Conservation (phyloP, 2,888 invertebrate genomes). For the Cryptocephalus primarius region DNA sequence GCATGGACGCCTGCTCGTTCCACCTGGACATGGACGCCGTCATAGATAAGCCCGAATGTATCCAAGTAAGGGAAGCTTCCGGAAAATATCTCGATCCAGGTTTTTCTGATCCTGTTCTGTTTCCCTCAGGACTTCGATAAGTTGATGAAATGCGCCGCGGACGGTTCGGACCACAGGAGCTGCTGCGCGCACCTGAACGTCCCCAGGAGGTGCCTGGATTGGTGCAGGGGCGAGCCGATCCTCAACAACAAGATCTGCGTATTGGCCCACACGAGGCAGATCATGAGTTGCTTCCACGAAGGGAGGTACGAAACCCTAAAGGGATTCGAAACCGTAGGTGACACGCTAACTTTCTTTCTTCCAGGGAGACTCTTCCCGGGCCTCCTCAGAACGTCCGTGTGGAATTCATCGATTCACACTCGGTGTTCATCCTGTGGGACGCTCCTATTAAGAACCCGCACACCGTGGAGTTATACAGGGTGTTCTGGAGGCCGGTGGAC, state of each 20-base stretch:
- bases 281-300: slow-evolving; percentile 73
- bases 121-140: slow-evolving; percentile 62
- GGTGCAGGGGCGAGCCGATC: slow-evolving; percentile 71
- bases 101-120: no score
- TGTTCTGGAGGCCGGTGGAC: slow-evolving; percentile 67
- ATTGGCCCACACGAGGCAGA: slow-evolving; percentile 58
- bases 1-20: slow-evolving; percentile 76
- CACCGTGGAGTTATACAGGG: slow-evolving; percentile 71
- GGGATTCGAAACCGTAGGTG: not conserved
- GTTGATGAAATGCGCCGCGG: slow-evolving; percentile 76
- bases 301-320: slow-evolving; percentile 39
- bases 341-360: slow-evolving; percentile 4
- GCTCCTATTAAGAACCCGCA: slow-evolving; percentile 72
- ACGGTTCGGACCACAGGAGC: slow-evolving; percentile 69
- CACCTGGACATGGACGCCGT: slow-evolving; percentile 75
- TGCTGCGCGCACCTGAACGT: slow-evolving; percentile 75
- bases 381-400: slow-evolving; percentile 60
- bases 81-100: no score
- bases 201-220: slow-evolving; percentile 69
- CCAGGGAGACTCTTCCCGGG: slow-evolving; percentile 62
- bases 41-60: slow-evolving; percentile 69
- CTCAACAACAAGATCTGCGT: slow-evolving; percentile 55
- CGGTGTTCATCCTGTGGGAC: slow-evolving; percentile 60
- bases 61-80: slow-evolving; percentile 29
- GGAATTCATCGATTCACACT: slow-evolving; percentile 45